Evolutionary conservation across 2,888 invertebrate species (phyloP).

Genomic region (Lasius platythorax): DNA sequence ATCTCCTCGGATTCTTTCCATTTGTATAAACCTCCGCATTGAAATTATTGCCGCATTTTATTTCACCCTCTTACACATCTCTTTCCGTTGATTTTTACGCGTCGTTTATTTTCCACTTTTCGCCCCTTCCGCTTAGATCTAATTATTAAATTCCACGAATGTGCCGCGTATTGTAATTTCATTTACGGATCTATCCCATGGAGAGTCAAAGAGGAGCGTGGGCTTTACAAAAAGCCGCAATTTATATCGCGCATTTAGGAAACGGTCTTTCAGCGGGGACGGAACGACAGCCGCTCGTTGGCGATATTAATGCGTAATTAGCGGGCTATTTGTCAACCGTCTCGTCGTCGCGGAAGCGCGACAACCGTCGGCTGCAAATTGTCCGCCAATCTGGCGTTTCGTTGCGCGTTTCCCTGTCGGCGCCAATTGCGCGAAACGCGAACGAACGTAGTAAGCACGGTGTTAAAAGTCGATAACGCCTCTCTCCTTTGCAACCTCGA

Average conservation of each 20-base stretch:
- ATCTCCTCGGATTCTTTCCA: neutral
- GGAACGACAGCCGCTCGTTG: slow-evolving; percentile 47
- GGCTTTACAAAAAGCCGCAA: slow-evolving; percentile 27
- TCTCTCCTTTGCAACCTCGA: neutral
- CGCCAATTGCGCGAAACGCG: slow-evolving; percentile 23
- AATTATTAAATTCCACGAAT: neutral
- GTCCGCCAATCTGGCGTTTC: slow-evolving; percentile 59
- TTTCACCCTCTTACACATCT: neutral
- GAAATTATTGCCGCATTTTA: neutral
- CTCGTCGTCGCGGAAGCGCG: slow-evolving; percentile 30
- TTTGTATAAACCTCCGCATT: neutral
- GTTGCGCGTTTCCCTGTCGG: slow-evolving; percentile 18
- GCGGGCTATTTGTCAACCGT: slow-evolving; percentile 75
- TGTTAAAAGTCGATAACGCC: slow-evolving; percentile 24
- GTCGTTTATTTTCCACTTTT: neutral
- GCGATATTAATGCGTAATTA: slow-evolving; percentile 76
- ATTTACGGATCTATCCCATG: neutral
- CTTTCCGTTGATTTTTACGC: neutral
- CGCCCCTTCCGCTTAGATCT: neutral
- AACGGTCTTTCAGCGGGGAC: slow-evolving; percentile 15
- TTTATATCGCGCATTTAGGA: slow-evolving; percentile 34
- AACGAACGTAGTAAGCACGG: neutral
- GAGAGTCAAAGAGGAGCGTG: neutral
- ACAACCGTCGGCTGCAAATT: slow-evolving; percentile 43
- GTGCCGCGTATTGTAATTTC: neutral